Evolutionary conservation across 2,113 vertebrate genomes (phyloP).

Genomic region (Mesoclemmys tuberculata): DNA sequence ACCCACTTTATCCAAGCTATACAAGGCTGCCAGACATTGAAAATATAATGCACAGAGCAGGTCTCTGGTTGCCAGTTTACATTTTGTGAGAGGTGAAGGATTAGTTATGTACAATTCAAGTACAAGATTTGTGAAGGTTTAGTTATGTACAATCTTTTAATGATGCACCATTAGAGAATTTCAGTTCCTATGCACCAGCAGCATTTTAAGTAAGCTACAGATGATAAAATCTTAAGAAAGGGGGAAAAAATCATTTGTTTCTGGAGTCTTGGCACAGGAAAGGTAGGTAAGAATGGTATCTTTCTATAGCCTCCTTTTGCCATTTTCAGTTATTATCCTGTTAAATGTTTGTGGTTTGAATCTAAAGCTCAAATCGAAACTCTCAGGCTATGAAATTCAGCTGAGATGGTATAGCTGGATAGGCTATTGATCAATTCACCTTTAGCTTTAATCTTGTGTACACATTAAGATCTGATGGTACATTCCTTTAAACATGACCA

Average conservation of each 20-base stretch:
- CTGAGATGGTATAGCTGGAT: not conserved
- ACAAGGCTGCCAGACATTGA: constrained; percentile 33
- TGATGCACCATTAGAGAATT: not conserved
- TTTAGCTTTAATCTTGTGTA: not conserved
- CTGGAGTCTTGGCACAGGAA: not conserved
- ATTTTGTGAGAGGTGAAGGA: not conserved
- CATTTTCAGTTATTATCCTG: not conserved
- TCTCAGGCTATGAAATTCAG: not conserved
- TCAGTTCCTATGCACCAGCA: not conserved
- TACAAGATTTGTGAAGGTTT: not conserved
- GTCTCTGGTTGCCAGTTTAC: not conserved
- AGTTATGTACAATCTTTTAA: not conserved
- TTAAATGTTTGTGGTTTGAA: not conserved
- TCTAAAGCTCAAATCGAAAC: not conserved
- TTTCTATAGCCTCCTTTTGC: not conserved
- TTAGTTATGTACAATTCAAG: not conserved
- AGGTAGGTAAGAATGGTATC: not conserved
- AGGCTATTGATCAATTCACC: not conserved
- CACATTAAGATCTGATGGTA: not conserved
- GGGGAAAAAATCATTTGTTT: not conserved
- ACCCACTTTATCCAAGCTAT: constrained; percentile 9
- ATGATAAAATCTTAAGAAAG: not conserved
- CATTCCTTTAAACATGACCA: not conserved
- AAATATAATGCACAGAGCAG: constrained; percentile 22
- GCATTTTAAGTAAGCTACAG: not conserved